phyloP scores from a whole-genome alignment of 2,113 vertebrate species.

The Microtus oregoni region DNA sequence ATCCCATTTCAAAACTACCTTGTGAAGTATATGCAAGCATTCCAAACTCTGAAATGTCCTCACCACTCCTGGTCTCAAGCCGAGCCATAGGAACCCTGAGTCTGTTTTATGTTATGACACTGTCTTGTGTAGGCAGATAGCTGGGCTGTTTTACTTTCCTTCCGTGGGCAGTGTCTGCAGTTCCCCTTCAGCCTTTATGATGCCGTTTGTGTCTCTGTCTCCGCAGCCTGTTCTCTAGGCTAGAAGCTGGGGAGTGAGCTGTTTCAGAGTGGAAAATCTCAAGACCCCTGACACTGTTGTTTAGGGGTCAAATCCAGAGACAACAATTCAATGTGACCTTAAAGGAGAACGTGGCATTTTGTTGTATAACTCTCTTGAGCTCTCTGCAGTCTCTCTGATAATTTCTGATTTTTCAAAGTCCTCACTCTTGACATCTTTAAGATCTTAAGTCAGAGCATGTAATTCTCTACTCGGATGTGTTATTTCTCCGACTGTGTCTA shows the following conservation, averaged over 20 bases:
- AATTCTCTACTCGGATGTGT: background rate
- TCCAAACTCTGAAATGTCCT: background rate
- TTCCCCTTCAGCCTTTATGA: slow-evolving; percentile 4
- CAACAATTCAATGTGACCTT: background rate
- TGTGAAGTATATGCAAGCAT: background rate
- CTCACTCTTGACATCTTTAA: background rate
- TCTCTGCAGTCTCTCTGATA: background rate
- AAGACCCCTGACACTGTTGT: background rate
- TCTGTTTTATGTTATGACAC: background rate
- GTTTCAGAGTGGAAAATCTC: background rate
- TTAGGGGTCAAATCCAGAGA: background rate
- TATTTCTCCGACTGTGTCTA: background rate
- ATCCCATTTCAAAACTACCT: background rate
- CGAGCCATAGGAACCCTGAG: background rate
- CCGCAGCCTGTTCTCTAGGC: background rate
- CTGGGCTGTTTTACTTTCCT: background rate
- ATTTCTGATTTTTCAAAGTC: background rate
- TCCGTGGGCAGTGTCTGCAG: slow-evolving; percentile 18
- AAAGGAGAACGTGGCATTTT: background rate
- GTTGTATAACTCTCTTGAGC: background rate
- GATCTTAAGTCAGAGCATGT: background rate
- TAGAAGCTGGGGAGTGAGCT: background rate
- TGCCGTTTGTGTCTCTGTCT: slow-evolving; percentile 27
- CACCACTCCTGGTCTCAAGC: background rate
- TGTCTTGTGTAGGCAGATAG: background rate